Base-by-base conservation (phyloP, 1,140 invertebrate genomes). In the Brachionus paranguensis region DNA sequence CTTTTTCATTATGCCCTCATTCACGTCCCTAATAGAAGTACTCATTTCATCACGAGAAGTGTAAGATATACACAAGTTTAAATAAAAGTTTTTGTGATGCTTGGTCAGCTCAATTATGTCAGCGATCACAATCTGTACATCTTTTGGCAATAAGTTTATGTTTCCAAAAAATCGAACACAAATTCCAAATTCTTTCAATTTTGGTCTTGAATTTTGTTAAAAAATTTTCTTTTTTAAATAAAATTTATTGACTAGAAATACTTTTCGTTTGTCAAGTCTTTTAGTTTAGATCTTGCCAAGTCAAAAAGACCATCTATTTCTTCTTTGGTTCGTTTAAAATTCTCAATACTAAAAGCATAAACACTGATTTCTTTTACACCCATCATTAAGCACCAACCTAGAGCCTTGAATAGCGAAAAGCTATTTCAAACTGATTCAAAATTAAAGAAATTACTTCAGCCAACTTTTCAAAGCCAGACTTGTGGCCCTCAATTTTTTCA, bases 331-430 rank as follows among this genome's bases (percentile, higher is more conserved):
- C 98, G 91, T 90, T 98, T 98, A 87, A 99, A 99, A 90, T 99
- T 99, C 91, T 99, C 97, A 88, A 99, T 98, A 88, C 96, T 98
- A 86, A 99, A 99, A 41, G 97, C 97, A 91, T 98, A 99, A 11
- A 98, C 94, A 6, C 97, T 99, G 0, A 99, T 95, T 92, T 99
- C 96, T 41, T 87, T 89, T 11, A 94, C 91, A 17, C 92, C 93
- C 29, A 94, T 86, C 86, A 93, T 90, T 47, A 91, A 86, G 87
- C 93, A 94, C 95, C 95, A 96, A 87, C 94, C 93, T 53, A 99
- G 37, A 12, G 65, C 65, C 65, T 70, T 33, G 8, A n/a, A 33
- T 33, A 3, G 6, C 12, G 0, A 11, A 65, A 37, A 20, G 45
- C 10, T 72, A n/a, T n/a, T n/a, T 79, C 0, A 33, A 37, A 37